Percentiles rank a stretch among this genome's conserved stretches.
Evolutionary conservation across 2,888 invertebrate genomes (phyloP).

Genomic region (Diaprepes abbreviatus): DNA sequence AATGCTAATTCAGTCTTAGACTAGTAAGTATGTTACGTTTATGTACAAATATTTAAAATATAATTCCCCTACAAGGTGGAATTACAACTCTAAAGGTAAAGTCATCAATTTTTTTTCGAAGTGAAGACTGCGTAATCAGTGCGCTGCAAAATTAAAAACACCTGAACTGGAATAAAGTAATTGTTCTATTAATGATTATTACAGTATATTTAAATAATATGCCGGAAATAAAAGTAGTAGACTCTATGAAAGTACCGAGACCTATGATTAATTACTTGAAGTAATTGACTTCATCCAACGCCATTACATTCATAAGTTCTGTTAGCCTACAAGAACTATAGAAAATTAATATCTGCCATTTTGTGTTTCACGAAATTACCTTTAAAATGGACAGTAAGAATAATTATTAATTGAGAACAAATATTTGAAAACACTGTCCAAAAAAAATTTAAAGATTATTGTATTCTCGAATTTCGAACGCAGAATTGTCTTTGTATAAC

Average conservation of each 20-base stretch:
- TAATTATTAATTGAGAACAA: too few relatives aligned
- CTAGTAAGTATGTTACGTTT: not conserved
- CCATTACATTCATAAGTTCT: slow-evolving; percentile 32
- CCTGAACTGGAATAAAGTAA: slow-evolving; percentile 40
- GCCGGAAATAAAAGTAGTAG: slow-evolving; percentile 39
- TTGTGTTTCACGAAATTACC: not conserved
- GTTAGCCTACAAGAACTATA: slow-evolving; percentile 28
- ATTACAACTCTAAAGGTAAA: not conserved
- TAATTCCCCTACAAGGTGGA: not conserved
- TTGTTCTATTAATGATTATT: slow-evolving; percentile 35
- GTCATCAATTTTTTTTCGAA: slow-evolving; percentile 20
- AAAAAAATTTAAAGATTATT: too few relatives aligned
- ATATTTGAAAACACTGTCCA: too few relatives aligned
- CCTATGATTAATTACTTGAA: slow-evolving; percentile 32
- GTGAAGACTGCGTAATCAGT: slow-evolving; percentile 26
- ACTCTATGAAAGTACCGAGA: slow-evolving; percentile 35
- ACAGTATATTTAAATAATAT: slow-evolving; percentile 32
- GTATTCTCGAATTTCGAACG: too few relatives aligned
- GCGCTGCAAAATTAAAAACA: slow-evolving; percentile 32
- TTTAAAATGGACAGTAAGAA: too few relatives aligned
- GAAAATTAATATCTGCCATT: slow-evolving; percentile 27
- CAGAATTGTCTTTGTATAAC: too few relatives aligned
- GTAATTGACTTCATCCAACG: slow-evolving; percentile 38
- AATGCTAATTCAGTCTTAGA: too few relatives aligned
- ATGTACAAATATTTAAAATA: not conserved